Base-by-base conservation (phyloP, 1,140 invertebrate genomes). In the Zaprionus camerounensis region DNA sequence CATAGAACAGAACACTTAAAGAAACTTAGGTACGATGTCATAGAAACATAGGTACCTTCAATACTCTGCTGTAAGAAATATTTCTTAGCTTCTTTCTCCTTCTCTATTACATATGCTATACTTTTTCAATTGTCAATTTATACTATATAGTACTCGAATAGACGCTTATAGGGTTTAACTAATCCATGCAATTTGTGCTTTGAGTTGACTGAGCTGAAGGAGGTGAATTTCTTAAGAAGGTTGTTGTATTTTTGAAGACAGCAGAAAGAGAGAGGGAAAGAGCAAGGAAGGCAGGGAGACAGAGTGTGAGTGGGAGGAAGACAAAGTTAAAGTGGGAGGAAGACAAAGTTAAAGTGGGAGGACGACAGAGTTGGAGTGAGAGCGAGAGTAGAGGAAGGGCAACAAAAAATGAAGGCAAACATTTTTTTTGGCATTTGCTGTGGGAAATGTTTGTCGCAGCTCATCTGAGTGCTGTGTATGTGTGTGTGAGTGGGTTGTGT, bases 371-470 rank as follows among this genome's bases (percentile, higher is more conserved):
- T 4, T 5, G n/a, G 11, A 17, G 46, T 11, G 31, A 7, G 2
- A 55, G 46, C 6, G 49, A 65, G 46, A 20, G 6, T 7, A 26
- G 7, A 22, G 15, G 12, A 20, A 7, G 7, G n/a, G 34, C 1
- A 53, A 22, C 36, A 12, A 49, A 69, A 61, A 44, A 53, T 53
- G 7, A 57, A 55, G 22, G 38, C n/a, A 64, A 66, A 70, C 22
- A 66, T 73, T 55, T 5, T 34, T 58, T 53, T 44, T 15, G 12
- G 59, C 53, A 34, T 49, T 62, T 72, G 63, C 55, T 59, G 26
- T 57, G 53, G 2, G 20, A 71, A 64, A 71, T 64, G 26, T 44
- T 61, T 61, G 57, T 61, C 11, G 41, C 17, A 17, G 41, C 41
- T 31, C 28, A 31, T 9, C 28, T 31, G 28, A 31, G 28, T 31